Base-by-base conservation (phyloP, 1,140 invertebrate species). In the Microplitis mediator region DNA sequence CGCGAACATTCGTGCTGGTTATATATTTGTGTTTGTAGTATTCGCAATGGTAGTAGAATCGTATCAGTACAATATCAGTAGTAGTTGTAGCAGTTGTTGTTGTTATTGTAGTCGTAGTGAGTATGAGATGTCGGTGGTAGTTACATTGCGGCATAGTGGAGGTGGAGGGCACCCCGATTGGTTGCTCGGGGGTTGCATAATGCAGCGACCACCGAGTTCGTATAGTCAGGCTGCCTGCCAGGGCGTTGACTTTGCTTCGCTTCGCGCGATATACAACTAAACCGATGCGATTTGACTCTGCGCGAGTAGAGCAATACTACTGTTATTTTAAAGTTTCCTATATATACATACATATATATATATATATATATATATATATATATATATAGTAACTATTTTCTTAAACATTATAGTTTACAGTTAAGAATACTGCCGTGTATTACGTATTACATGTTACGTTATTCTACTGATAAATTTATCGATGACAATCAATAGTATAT, bases 171-270 rank as follows among this genome's bases (percentile, higher is more conserved):
- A 78, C 74, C 76, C 75, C 77, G 78, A 77, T 74, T 77, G 77
- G 77, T 79, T 69, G 77, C 71, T 77, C 78, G 79, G 79, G 82
- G 83, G 82, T 85, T 84, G 82, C 83, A 84, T 84, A 85, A 84
- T 82, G 79, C 82, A 81, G 71, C 79, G 80, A 83, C 76, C 76
- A 80, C 77, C 76, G 79, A 80, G 58, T 66, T 60, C 64, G 64
- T 66, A 71, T 58, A 61, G 64, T 69, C 51, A 51, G 65, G 60
- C 74, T 76, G 81, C 78, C 63, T 77, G 77, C 67, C 78, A 85
- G 83, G 83, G 82, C 83, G 83, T 85, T 85, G 83, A 85, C 83
- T 83, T 82, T 80, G 76, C 74, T 85, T 85, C 82, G 84, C 83
- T 83, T 82, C 80, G 76, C 74, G 39, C 77, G 77, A 74, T 74